Conservation (phyloP, 2,797 vertebrate genomes). For the Arnoldichthys spilopterus region DNA sequence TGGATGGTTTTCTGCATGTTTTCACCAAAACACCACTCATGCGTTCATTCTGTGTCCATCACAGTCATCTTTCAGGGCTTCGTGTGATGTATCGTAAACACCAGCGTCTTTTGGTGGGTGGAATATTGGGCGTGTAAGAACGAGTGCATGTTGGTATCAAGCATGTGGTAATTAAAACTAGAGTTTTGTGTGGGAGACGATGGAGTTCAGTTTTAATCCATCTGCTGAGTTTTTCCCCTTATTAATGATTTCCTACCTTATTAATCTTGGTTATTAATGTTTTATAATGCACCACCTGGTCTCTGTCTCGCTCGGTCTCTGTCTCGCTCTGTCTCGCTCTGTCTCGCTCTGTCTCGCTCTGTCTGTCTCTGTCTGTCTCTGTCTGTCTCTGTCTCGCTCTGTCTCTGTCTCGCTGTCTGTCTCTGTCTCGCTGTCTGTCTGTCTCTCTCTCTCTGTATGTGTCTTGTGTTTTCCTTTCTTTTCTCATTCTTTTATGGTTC, state of each 20-base stretch:
- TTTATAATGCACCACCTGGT: not conserved
- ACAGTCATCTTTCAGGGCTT: not conserved
- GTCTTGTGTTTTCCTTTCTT: too few species aligned
- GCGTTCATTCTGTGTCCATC: not conserved
- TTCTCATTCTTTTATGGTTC: too few species aligned
- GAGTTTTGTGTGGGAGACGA: not conserved
- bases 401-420: too few species aligned
- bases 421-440: too few species aligned
- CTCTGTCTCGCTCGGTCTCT: not conserved
- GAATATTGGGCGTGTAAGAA: not conserved
- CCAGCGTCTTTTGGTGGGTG: not conserved
- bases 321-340: not conserved
- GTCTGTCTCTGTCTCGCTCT: too few species aligned
- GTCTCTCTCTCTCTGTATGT: too few species aligned
- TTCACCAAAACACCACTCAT: not conserved
- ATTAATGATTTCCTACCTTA: not conserved
- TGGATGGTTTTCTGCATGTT: constrained; percentile 7
- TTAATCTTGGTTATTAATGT: not conserved
- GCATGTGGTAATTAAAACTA: not conserved
- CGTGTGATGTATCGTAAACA: too few species aligned
- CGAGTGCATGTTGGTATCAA: not conserved
- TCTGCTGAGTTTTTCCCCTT: not conserved
- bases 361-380: constrained; percentile 13
- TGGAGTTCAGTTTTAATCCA: not conserved
- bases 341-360: constrained; percentile 16